phyloP scores from a whole-genome alignment of 2,797 vertebrate genomes.

The Schizopygopsis malacanthus region DNA sequence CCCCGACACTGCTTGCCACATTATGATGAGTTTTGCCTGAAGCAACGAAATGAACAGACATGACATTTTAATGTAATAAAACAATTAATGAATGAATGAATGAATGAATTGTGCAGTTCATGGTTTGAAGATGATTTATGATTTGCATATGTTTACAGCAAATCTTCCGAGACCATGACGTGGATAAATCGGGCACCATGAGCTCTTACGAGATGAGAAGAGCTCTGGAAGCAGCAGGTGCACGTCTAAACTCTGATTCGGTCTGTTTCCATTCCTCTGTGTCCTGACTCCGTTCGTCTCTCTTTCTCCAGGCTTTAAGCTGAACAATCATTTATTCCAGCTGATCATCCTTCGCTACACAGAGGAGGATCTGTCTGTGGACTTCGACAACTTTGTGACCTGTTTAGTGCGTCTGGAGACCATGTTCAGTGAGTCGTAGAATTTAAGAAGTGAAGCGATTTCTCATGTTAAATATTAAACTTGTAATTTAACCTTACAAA shows the following conservation, averaged over 20 bases:
- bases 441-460: neutral
- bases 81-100: too few species aligned
- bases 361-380: slow-evolving; percentile 85
- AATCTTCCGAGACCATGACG: slow-evolving; percentile 89
- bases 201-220: slow-evolving; percentile 93
- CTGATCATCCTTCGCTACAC: slow-evolving; percentile 93
- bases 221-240: slow-evolving; percentile 90
- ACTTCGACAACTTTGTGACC: slow-evolving; percentile 94
- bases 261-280: neutral
- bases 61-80: too few species aligned
- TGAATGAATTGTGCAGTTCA: too few species aligned
- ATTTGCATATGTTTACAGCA: slow-evolving; percentile 68
- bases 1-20: too few species aligned
- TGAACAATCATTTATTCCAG: slow-evolving; percentile 90
- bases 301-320: slow-evolving; percentile 83
- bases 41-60: too few species aligned
- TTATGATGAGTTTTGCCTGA: too few species aligned
- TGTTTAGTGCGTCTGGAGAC: slow-evolving; percentile 93
- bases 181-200: slow-evolving; percentile 96
- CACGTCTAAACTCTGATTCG: neutral
- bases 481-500: neutral
- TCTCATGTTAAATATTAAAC: neutral
- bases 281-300: neutral
- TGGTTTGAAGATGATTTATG: neutral
- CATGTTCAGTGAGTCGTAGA: slow-evolving; percentile 90